Evolutionary conservation across 2,797 vertebrate genomes (phyloP), one percentile per base, ranked within the genome.

Genomic region (Cyclopterus lumpus): DNA sequence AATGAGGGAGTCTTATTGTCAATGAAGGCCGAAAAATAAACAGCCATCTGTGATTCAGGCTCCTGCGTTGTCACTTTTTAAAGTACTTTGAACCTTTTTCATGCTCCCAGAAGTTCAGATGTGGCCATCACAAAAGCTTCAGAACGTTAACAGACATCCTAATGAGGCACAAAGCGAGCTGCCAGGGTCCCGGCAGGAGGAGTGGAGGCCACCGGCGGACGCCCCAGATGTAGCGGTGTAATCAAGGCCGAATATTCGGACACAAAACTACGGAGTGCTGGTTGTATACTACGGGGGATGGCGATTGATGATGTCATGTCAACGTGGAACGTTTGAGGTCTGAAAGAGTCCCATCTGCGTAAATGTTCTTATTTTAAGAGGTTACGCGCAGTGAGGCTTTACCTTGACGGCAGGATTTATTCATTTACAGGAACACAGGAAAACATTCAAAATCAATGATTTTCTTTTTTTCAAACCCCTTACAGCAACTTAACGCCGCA

Each of bases 311-410:
- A 80, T 30, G 65, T 44, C 75, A 61, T 73, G 14, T 12, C 12
- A 62, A 18, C 79, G 53, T 12, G 12, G 6, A 14, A 15, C 12
- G 10, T n/a, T 9, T n/a, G 44, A 48, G 18, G 44, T 48, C 20
- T 3, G 44, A n/a, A 46, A 20, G 49, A 15, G 53, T 46, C 72
- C 28, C 32, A 73, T 63, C 83, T 85, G 32, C 55, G 75, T 75
- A 89, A 86, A 91, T 82, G 81, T 86, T 69, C 81, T 67, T 81
- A 81, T 88, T 40, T 86, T 89, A 55, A 87, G 58, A 61, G 46
- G 55, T 15, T 80, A 36, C 68, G 71, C 48, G 55, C 80, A 73
- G 38, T n/a, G 77, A 80, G 69, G 70, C 67, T 80, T 69, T 61
- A 80, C 71, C 20, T 2, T 1, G 48, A 67, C 38, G 59, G 71